Evolutionary conservation across 2,797 vertebrate species (phyloP).

Genomic region (Coilia nasus): DNA sequence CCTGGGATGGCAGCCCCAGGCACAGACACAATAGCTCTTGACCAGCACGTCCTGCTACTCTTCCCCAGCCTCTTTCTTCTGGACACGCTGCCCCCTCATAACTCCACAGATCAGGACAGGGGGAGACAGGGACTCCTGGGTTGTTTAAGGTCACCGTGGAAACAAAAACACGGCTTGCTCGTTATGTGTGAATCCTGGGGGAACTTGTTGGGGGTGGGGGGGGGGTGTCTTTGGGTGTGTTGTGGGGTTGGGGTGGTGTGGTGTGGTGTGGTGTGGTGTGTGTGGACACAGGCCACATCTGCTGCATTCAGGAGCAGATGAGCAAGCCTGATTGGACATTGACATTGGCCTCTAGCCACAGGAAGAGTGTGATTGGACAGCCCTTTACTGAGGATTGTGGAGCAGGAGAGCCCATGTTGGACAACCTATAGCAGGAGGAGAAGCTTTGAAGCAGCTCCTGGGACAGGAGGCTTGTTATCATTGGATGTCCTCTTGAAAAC

Average conservation of each 20-base stretch:
- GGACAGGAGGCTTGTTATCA: neutral
- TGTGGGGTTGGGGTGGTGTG: neutral
- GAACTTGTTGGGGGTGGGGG: neutral
- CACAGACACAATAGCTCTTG: slow-evolving; percentile 1
- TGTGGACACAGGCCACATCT: slow-evolving; percentile 22
- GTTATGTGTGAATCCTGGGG: slow-evolving; percentile 1
- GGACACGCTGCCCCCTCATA: neutral
- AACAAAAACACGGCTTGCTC: slow-evolving; percentile 8
- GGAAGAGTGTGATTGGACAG: neutral
- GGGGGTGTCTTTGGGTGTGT: neutral
- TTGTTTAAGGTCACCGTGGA: slow-evolving; percentile 14
- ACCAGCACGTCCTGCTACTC: neutral
- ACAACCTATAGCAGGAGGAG: neutral
- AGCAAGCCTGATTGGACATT: neutral
- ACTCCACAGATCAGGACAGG: neutral
- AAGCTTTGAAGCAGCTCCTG: neutral
- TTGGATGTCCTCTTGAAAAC: neutral
- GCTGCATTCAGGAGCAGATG: slow-evolving; percentile 13
- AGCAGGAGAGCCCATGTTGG: neutral
- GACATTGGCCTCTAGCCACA: neutral
- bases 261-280: neutral
- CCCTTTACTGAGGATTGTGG: neutral
- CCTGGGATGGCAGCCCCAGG: neutral
- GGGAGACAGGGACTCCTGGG: neutral
- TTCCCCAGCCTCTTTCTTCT: neutral